A percentile compares a stretch with the other conserved stretches of the same genome.
Evolutionary conservation across 1,140 invertebrate genomes (phyloP).

Genomic region (Hyphantria cunea): DNA sequence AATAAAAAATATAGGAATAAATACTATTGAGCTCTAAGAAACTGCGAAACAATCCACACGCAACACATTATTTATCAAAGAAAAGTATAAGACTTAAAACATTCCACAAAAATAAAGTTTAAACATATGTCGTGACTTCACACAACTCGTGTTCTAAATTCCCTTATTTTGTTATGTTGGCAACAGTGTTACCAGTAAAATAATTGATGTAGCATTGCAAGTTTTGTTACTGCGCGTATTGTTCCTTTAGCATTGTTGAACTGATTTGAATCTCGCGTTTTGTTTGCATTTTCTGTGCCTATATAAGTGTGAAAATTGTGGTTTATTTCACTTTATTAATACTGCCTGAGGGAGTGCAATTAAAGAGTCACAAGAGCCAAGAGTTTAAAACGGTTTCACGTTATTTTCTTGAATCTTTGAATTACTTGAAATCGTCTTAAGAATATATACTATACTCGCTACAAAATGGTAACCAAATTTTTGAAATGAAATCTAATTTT

Average conservation of each 20-base stretch:
- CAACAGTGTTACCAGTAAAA: constrained; percentile 15
- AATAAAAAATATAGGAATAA: too few species aligned
- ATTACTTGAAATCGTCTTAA: too few species aligned
- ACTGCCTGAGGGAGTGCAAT: neutral
- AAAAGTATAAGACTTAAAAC: neutral
- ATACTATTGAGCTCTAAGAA: neutral
- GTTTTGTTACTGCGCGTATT: constrained; percentile 29
- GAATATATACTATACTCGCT: too few species aligned
- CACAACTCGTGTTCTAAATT: neutral
- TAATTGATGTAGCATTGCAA: constrained; percentile 25
- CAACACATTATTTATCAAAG: neutral
- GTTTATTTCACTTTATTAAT: neutral
- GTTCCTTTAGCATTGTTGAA: constrained; percentile 29
- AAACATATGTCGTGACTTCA: neutral
- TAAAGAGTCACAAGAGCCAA: too few species aligned
- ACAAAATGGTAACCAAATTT: neutral
- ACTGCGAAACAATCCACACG: neutral
- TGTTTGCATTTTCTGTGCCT: constrained; percentile 15
- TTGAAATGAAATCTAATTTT: too few species aligned
- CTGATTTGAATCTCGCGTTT: constrained; percentile 31
- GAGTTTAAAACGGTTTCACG: too few species aligned
- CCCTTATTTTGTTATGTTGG: constrained; percentile 2
- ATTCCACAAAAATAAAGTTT: neutral
- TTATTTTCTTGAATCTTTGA: too few species aligned
- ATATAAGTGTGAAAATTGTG: neutral